A percentile compares a stretch with the other conserved stretches of the same genome.
Evolutionary conservation across 2,113 vertebrate genomes (phyloP).

Genomic region (Macrotis lagotis): DNA sequence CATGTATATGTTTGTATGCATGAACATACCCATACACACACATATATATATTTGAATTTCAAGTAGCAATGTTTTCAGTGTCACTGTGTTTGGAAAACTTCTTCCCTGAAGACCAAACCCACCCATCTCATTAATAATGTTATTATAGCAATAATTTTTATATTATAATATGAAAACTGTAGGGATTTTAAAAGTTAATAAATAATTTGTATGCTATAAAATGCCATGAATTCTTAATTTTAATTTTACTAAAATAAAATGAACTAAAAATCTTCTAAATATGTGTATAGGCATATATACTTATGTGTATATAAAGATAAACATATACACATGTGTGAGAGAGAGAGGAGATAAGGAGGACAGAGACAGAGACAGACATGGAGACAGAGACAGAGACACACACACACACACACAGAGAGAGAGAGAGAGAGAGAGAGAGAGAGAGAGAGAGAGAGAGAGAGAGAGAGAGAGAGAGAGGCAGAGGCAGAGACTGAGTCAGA

Average conservation of each 20-base stretch:
- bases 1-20: not conserved
- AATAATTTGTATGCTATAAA: not conserved
- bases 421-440: too few relatives aligned
- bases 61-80: not conserved
- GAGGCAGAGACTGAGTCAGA: too few relatives aligned
- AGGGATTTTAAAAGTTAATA: not conserved
- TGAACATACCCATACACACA: too few relatives aligned
- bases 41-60: not conserved
- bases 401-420: too few relatives aligned
- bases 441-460: too few relatives aligned
- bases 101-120: not conserved
- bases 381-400: too few relatives aligned
- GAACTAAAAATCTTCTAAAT: not conserved
- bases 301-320: too few relatives aligned
- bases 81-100: not conserved
- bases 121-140: not conserved
- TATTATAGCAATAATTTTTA: not conserved
- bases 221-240: not conserved
- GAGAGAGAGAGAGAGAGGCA: too few relatives aligned
- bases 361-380: too few relatives aligned
- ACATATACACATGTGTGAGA: too few relatives aligned
- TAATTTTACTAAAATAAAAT: not conserved
- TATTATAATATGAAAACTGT: not conserved
- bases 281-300: not conserved
- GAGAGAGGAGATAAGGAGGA: too few relatives aligned